phyloP scores from a whole-genome alignment of 2,888 invertebrate genomes.

The Tortrix viridana region DNA sequence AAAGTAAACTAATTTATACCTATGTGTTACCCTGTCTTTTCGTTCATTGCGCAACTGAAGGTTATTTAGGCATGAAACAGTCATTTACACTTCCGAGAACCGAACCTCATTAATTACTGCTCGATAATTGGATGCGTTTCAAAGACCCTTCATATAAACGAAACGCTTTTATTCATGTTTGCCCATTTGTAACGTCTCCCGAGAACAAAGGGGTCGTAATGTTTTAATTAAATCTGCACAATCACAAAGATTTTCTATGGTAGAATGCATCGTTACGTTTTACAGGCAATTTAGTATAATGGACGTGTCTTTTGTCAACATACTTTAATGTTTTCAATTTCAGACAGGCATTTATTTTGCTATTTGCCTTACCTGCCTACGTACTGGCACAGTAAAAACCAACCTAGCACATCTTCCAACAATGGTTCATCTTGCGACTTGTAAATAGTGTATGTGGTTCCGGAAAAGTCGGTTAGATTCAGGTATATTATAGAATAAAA shows the following conservation, averaged over 20 bases:
- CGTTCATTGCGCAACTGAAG: too few species aligned
- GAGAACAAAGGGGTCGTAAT: slow-evolving; percentile 29
- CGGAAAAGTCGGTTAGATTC: too few species aligned
- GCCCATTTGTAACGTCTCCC: slow-evolving; percentile 27
- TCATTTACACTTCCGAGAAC: slow-evolving; percentile 17
- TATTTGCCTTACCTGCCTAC: too few species aligned
- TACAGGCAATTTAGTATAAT: slow-evolving; percentile 8
- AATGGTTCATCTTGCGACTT: too few species aligned
- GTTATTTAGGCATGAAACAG: not conserved
- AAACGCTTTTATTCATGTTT: slow-evolving; percentile 24
- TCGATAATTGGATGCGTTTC: slow-evolving; percentile 25
- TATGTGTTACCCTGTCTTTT: too few species aligned
- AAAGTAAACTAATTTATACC: too few species aligned
- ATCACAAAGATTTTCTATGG: slow-evolving; percentile 29
- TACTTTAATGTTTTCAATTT: too few species aligned
- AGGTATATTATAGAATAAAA: too few species aligned
- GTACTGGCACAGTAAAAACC: too few species aligned
- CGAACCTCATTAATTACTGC: slow-evolving; percentile 23
- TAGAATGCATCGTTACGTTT: slow-evolving; percentile 30
- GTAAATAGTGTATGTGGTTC: too few species aligned
- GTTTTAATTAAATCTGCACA: slow-evolving; percentile 34
- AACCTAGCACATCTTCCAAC: too few species aligned
- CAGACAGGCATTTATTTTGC: too few species aligned
- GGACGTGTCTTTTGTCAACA: slow-evolving; percentile 10
- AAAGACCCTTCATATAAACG: not conserved